Percentiles rank a stretch among this genome's conserved stretches.
Conservation (phyloP, 2,113 vertebrate species). For the Anser brachyrhynchus region DNA sequence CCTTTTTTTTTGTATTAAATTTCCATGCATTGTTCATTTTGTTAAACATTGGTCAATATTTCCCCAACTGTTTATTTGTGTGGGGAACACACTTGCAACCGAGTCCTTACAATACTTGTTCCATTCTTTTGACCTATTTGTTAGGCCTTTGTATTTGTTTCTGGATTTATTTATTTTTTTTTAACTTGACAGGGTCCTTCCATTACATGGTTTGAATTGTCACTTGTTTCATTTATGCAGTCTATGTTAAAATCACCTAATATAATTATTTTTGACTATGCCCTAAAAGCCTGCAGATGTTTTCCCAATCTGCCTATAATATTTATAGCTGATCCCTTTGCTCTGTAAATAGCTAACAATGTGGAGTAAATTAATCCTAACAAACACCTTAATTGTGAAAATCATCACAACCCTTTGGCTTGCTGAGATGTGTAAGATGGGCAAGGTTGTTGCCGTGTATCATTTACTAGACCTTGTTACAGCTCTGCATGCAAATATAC, state of each 20-base stretch:
- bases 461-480: not conserved
- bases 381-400: slow-evolving; percentile 3
- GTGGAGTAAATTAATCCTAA: slow-evolving; percentile 30
- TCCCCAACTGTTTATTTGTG: not conserved
- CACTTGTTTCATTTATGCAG: slow-evolving; percentile 29
- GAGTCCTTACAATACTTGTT: not conserved
- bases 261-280: slow-evolving; percentile 49
- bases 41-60: not conserved
- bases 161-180: not conserved
- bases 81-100: not conserved
- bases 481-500: not conserved
- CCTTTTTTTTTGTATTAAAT: not conserved
- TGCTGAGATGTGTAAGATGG: not conserved
- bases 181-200: not conserved
- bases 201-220: not conserved
- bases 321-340: slow-evolving; percentile 57
- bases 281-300: slow-evolving; percentile 65
- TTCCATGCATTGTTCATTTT: not conserved
- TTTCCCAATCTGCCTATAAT: slow-evolving; percentile 61
- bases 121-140: not conserved
- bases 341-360: slow-evolving; percentile 44
- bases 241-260: slow-evolving; percentile 9
- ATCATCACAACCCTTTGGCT: slow-evolving; percentile 9
- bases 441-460: not conserved
- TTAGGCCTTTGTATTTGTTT: not conserved